Evolutionary conservation across 2,888 invertebrate species (phyloP).

Genomic region (Panopea generosa): DNA sequence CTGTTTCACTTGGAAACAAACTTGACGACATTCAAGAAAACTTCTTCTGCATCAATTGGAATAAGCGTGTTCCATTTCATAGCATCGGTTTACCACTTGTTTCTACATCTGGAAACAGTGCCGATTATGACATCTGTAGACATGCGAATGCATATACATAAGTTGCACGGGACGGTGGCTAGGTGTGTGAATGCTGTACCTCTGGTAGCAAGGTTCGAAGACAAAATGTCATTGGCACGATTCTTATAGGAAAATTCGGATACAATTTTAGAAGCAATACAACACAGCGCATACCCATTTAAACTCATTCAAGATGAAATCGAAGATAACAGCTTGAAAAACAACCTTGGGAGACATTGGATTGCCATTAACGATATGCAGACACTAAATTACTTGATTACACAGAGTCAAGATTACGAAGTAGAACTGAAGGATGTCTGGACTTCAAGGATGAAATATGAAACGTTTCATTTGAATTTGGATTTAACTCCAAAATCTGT

Average conservation of each 20-base stretch:
- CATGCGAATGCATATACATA: slow-evolving; percentile 15
- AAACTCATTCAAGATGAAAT: slow-evolving; percentile 5
- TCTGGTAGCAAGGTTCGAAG: not conserved
- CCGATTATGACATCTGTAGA: slow-evolving; percentile 8
- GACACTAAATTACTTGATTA: not conserved
- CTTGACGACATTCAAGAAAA: too few relatives aligned
- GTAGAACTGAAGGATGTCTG: not conserved
- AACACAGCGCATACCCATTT: slow-evolving; percentile 11
- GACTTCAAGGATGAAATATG: not conserved
- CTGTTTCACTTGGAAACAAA: too few relatives aligned
- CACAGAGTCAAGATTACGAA: not conserved
- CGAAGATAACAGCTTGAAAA: not conserved
- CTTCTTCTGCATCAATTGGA: not conserved
- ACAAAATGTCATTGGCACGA: not conserved
- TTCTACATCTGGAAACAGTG: slow-evolving; percentile 10
- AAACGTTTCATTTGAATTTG: slow-evolving; percentile 18
- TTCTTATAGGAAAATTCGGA: slow-evolving; percentile 4
- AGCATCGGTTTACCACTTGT: slow-evolving; percentile 13
- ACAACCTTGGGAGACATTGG: slow-evolving; percentile 3
- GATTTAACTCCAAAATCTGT: slow-evolving; percentile 11
- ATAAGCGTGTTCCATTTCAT: slow-evolving; percentile 15
- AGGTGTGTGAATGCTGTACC: slow-evolving; percentile 17
- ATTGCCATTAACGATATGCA: slow-evolving; percentile 13
- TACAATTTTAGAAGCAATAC: not conserved
- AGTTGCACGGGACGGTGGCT: not conserved